Evolutionary conservation across 1,140 invertebrate genomes (phyloP), one percentile per base, ranked within the genome.

Genomic region (Drosophila obscura): DNA sequence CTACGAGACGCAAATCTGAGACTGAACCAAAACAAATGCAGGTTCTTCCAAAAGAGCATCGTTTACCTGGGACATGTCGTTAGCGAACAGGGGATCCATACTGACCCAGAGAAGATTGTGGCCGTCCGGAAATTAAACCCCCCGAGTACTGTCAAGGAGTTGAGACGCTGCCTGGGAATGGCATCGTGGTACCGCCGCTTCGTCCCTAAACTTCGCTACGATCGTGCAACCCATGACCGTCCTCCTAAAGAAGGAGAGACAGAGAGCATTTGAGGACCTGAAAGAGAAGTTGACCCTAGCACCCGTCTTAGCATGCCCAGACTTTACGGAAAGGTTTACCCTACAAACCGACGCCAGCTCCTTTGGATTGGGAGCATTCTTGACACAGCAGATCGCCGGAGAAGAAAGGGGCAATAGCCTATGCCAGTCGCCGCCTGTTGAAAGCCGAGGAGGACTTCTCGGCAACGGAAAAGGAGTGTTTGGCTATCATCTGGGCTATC

Each of bases 21-120:
- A 1, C 9, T 53, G 1, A 39, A 39, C 7, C 4, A 2, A 5
- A 22, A 16, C 4, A 51, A 51, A 26, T 51, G n/a, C 48, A 13
- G 26, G 1, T 16, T 51, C 15, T 51, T 31, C 26, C 49, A 35
- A 8, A 13, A 22, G 49, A 50, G 49, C 24, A 50, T 50, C 6
- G 26, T 26, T 11, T 28, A 50, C 19, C 13, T 50, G 13, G 13
- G 48, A 0, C 24, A 26, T 7, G 48, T 50, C 5, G 16, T 26
- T 22, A 50, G 48, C 48, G 46, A 49, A 15, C 19, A 16, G 19
- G 46, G 19, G 22, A 49, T 49, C 22, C 46, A 49, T 19, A 49
- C 46, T 8, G 46, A 24, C 22, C 22, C 26, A 6, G 5, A 28
- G 26, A 28, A 28, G 26, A 5, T 28, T 1, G 26, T 28, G 5